These are phyloP conservation scores for Patella caerulea DNA, from an alignment of 2,888 invertebrate genomes.

Conservation along the genomic window DNA sequence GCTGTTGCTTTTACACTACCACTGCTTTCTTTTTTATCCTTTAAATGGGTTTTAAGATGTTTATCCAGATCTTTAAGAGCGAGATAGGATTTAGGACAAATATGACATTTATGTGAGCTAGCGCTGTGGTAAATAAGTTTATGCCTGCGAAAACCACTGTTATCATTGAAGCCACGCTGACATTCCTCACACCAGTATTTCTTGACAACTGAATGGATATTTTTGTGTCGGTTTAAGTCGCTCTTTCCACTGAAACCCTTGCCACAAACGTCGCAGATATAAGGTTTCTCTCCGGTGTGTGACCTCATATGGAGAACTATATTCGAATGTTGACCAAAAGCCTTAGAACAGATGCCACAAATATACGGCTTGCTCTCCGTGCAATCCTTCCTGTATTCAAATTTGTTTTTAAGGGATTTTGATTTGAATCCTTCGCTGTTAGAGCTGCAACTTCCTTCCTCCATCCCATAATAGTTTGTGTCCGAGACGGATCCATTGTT, in stretches of 20 bases:
- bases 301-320: constrained; percentile 14
- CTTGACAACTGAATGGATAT: constrained; percentile 11
- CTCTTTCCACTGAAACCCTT: constrained; percentile 15
- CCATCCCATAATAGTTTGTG: background rate
- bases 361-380: constrained; percentile 15
- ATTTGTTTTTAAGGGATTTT: background rate
- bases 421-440: background rate
- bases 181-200: constrained; percentile 9
- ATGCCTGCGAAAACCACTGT: background rate
- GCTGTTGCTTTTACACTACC: background rate
- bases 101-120: background rate
- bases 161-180: background rate
- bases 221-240: constrained; percentile 9
- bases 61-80: background rate
- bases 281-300: constrained; percentile 17
- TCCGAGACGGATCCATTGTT: background rate
- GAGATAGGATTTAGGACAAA: constrained; percentile 6
- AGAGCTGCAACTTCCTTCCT: background rate
- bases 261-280: constrained; percentile 7
- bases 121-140: constrained; percentile 8
- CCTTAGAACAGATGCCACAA: constrained; percentile 15
- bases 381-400: constrained; percentile 7
- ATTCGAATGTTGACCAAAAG: constrained; percentile 7
- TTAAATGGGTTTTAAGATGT: background rate
- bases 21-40: background rate